Percentiles rank a stretch among this genome's conserved stretches.
phyloP scores from a whole-genome alignment of 2,113 vertebrate genomes.

The Salvelinus fontinalis region DNA sequence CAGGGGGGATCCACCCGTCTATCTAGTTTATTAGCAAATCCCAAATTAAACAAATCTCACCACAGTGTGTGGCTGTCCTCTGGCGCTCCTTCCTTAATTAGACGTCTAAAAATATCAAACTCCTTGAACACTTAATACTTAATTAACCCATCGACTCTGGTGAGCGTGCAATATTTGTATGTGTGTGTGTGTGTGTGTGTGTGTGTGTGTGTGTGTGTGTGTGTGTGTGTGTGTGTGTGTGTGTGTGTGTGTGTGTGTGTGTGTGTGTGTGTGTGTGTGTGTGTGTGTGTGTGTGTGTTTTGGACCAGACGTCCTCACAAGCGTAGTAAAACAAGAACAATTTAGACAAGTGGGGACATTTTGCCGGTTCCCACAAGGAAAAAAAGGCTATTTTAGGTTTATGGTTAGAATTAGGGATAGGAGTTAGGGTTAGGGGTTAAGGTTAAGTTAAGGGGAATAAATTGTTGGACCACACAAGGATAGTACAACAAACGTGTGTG shows the following conservation, averaged over 20 bases:
- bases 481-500: constrained; percentile 13
- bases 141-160: constrained; percentile 75
- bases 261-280: constrained; percentile 48
- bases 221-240: constrained; percentile 27
- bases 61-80: constrained; percentile 70
- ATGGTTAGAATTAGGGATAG: too few relatives aligned
- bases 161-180: constrained; percentile 46
- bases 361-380: too few relatives aligned
- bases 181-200: constrained; percentile 42
- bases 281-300: constrained; percentile 25
- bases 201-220: constrained; percentile 25
- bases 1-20: constrained; percentile 31
- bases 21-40: constrained; percentile 62
- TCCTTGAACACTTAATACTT: constrained; percentile 81
- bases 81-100: constrained; percentile 73
- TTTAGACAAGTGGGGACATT: too few relatives aligned
- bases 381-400: too few relatives aligned
- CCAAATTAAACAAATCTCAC: constrained; percentile 68
- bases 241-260: constrained; percentile 39
- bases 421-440: too few relatives aligned
- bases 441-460: too few relatives aligned
- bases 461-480: too few relatives aligned
- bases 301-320: too few relatives aligned
- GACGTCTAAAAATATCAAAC: constrained; percentile 79
- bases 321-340: too few relatives aligned